Evolutionary conservation across 1,140 invertebrate genomes (phyloP), one percentile per base, ranked within the genome.

Genomic region (Arion vulgaris): DNA sequence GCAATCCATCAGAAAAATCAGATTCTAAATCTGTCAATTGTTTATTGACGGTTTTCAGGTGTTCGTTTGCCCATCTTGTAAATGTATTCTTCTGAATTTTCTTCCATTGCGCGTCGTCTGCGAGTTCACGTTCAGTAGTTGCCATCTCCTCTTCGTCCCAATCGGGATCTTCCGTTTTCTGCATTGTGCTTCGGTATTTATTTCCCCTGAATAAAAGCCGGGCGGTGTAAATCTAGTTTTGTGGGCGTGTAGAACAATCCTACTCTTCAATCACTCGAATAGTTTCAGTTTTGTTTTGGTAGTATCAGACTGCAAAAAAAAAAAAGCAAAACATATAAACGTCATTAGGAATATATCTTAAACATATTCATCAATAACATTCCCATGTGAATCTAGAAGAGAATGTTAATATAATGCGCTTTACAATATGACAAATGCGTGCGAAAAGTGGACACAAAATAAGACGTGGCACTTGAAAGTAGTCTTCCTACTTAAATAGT

Each of bases 11-110:
- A 66, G 95, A 95, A 34, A 98, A 93, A 93, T 98, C 97, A 66
- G 94, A 95, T 91, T 97, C 96, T 88, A 98, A 92, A 92, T 96
- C 96, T 34, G 93, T 94, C 82, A 98, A 95, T 85, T 94, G 94
- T 90, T 96, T 96, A 89, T 95, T 95, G 36, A 95, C 95, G 19
- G 94, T 95, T 92, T 97, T 97, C 76, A 98, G 93, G 91, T 97
- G 96, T 89, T 98, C 96, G 93, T 98, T 98, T 5, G 96, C 96
- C 97, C 97, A 98, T 88, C 97, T 94, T 71, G 97, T 97, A 90
- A 98, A 98, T 45, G 97, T 98, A 90, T 98, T 98, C 92, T 98
- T 96, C 93, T 98, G 97, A 84, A 98, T 98, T 86, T 96, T 94
- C 93, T 97, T 98, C 96, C 96, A 98, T 90, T 96, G 95, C 72